Base-by-base conservation (phyloP, 2,113 vertebrate genomes). In the Cyprinodon brontotheroides region DNA sequence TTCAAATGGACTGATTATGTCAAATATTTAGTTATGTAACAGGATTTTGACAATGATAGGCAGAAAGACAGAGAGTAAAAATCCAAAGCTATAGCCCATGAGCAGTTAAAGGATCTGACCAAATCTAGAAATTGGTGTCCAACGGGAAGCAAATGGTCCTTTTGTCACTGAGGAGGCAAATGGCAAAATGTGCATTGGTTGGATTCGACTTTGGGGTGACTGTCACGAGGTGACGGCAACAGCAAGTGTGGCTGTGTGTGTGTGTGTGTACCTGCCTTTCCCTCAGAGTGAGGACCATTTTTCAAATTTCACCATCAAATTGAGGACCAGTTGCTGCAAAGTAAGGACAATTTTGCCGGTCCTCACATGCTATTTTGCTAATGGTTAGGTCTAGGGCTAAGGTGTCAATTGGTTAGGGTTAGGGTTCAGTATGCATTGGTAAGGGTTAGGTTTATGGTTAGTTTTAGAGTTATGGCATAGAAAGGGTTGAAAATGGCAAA, bases 131-230 rank as follows among this genome's bases (percentile, higher is more conserved):
- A 48, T 48, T 69, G 80, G 76, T 75, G 78, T 76, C 80, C 75
- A 73, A 70, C 40, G 65, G 13, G 50, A 75, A 72, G 83, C 60
- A 69, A 74, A 83, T 68, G 76, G 59, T 43, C 72, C 80, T 78
- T 75, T 83, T 85, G 86, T 81, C 86, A 83, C 72, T n/a, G 76
- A 74, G 17, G 15, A 80, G 71, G 62, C 72, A 65, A 79, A 87
- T 39, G 68, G 82, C 79, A 83, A 72, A 70, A 77, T 68, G 65
- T 77, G 75, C 67, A 43, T 79, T 74, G 47, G 40, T 62, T 53
- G 43, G 80, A 89, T 91, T 88, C 89, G n/a, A n/a, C 81, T 77
- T 73, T 29, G 83, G 81, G 79, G 77, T 82, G 73, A 79, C 82
- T 45, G 72, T 86, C 72, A 70, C 70, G 65, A 85, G 87, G 79